Evolutionary conservation across 2,113 vertebrate species (phyloP).

Genomic region (Plestiodon gilberti): DNA sequence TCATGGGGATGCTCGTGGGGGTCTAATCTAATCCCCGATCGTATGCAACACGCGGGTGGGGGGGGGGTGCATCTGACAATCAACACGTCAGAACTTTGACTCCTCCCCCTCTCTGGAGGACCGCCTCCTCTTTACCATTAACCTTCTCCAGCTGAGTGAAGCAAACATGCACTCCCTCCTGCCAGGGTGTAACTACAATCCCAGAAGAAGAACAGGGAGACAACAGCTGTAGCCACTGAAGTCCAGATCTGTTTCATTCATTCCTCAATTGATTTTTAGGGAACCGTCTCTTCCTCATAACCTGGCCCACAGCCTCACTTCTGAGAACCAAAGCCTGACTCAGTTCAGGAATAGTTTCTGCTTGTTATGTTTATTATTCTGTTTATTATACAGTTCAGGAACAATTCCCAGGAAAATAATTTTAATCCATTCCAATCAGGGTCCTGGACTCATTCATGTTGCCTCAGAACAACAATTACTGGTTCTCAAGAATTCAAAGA

Average conservation of each 20-base stretch:
- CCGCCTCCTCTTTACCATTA: slow-evolving; percentile 1
- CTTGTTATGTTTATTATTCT: too few species aligned
- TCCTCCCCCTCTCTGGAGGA: background rate
- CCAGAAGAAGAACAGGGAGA: too few species aligned
- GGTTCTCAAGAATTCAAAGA: too few species aligned
- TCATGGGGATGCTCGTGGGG: slow-evolving; percentile 91
- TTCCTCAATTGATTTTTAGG: background rate
- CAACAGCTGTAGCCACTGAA: background rate
- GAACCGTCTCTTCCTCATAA: too few species aligned
- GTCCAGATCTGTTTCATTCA: background rate
- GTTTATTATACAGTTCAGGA: too few species aligned
- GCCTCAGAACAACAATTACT: too few species aligned
- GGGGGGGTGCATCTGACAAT: rapidly evolving
- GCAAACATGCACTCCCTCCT: slow-evolving; percentile 1
- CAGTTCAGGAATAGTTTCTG: too few species aligned
- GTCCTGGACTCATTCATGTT: too few species aligned
- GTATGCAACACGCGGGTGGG: rapidly evolving
- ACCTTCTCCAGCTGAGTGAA: background rate
- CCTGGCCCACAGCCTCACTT: too few species aligned
- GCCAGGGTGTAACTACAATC: too few species aligned
- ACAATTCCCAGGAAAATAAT: too few species aligned
- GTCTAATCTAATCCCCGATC: slow-evolving; percentile 71
- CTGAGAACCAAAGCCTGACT: background rate
- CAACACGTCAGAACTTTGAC: background rate
- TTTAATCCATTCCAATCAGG: too few species aligned